Base-by-base conservation (phyloP, 2,113 vertebrate species). In the Hylia prasina region DNA sequence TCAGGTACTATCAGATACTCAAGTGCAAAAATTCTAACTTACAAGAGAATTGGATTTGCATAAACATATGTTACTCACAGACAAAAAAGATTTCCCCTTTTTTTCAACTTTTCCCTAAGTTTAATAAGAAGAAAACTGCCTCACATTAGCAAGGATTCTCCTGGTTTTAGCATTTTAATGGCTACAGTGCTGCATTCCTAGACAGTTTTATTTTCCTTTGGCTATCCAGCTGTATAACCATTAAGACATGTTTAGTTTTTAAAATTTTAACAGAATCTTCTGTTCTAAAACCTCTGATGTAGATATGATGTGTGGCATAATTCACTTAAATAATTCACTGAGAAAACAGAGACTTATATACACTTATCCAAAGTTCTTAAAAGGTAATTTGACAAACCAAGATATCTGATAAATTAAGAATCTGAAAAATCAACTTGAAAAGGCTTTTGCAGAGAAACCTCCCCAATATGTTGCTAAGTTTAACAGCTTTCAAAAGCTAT, bases 241-340 rank as follows among this genome's bases (percentile, higher is more conserved):
- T 84, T 30, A 37, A 63, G 56, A 53, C 2, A 0, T 25, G 15
- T 35, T 82, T n/a, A 2, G 14, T 37, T 89, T 77, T 63, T 16
- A 11, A 37, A 89, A 56, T 64, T 56, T 72, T 45, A 82, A 75
- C 30, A 64, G 17, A 47, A 39, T 42, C 35, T 47, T 83, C 73
- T 73, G 4, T 57, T 44, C 15, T 18, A 57, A 90, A 68, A 51
- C 2, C n/a, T 45, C 42, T 30, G 16, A 9, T 13, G 3, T 21
- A 70, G 31, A 53, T 22, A 73, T 0, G 4, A 70, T 12, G 30
- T 18, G 16, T 19, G 30, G 60, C 0, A 0, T 9, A 58, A 45
- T 33, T 75, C 25, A 65, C 25, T 72, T 66, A 5, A 81, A 35
- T 30, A 83, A 71, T 13, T 70, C 22, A 47, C 10, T 53, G 27